These are phyloP conservation scores for Pseudoips prasinana DNA, from an alignment of 2,888 invertebrate species.

Conservation along the genomic window DNA sequence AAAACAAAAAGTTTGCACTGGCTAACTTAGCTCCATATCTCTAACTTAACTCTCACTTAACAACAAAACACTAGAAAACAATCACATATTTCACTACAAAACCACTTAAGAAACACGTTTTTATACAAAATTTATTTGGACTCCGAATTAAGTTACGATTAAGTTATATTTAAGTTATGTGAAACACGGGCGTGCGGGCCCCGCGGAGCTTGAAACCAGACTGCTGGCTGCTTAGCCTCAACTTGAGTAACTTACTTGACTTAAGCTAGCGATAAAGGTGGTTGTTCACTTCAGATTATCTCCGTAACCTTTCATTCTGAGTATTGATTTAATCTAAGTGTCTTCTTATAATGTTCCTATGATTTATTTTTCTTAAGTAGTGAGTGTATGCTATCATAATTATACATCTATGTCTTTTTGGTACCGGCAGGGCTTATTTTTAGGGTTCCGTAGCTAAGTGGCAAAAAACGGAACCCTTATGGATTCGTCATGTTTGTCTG, in stretches of 20 bases:
- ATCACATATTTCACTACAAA: no score
- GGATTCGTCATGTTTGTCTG: no score
- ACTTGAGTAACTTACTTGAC: slow-evolving; percentile 28
- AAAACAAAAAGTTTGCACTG: slow-evolving; percentile 45
- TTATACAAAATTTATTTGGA: slow-evolving; percentile 18
- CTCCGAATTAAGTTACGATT: slow-evolving; percentile 46
- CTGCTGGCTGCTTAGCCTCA: slow-evolving; percentile 35
- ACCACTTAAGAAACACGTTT: no score
- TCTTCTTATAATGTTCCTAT: slow-evolving; percentile 19
- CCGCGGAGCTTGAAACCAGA: slow-evolving; percentile 36
- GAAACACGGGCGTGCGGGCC: slow-evolving; percentile 41
- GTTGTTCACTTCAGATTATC: slow-evolving; percentile 16
- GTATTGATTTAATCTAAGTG: slow-evolving; percentile 25
- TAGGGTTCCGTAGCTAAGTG: no score
- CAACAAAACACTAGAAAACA: slow-evolving; percentile 3
- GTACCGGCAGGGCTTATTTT: no score
- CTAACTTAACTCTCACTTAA: slow-evolving; percentile 29
- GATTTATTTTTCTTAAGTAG: not conserved
- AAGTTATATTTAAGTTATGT: slow-evolving; percentile 36
- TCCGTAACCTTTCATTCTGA: slow-evolving; percentile 25
- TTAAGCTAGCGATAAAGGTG: slow-evolving; percentile 3
- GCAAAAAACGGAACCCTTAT: no score
- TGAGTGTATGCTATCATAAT: no score
- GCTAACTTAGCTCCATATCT: slow-evolving; percentile 31
- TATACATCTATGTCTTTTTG: no score